Conservation (phyloP, 2,113 vertebrate genomes). For the Callopanchax toddi region DNA sequence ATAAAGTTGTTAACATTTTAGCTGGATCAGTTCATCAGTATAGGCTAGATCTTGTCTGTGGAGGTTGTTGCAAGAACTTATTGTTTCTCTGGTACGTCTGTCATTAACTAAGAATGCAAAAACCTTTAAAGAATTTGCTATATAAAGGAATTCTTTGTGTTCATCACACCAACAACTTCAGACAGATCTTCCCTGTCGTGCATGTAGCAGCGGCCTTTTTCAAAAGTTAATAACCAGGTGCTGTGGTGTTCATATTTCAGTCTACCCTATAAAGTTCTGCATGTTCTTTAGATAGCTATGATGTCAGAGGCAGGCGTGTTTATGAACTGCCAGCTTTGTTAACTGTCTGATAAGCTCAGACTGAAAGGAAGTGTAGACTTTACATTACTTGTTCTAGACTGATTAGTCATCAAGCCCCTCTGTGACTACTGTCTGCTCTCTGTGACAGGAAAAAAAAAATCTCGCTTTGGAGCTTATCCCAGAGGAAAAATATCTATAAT, state of each 20-base stretch:
- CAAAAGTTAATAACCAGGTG: slow-evolving; percentile 60
- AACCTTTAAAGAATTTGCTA: slow-evolving; percentile 13
- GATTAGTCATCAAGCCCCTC: slow-evolving; percentile 51
- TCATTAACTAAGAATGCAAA: slow-evolving; percentile 12
- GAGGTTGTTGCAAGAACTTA: neutral
- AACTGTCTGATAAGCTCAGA: slow-evolving; percentile 22
- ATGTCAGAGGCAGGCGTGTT: slow-evolving; percentile 44
- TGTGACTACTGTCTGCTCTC: slow-evolving; percentile 18
- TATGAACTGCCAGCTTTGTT: slow-evolving; percentile 50
- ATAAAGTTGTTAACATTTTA: slow-evolving; percentile 19
- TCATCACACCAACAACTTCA: neutral
- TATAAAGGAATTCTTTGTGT: slow-evolving; percentile 36
- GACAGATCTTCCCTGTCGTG: slow-evolving; percentile 15
- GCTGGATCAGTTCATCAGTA: neutral
- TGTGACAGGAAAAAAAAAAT: neutral
- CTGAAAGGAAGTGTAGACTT: slow-evolving; percentile 34
- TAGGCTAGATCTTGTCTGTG: slow-evolving; percentile 7
- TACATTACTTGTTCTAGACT: slow-evolving; percentile 34
- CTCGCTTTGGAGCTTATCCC: too few relatives aligned
- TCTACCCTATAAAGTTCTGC: slow-evolving; percentile 29
- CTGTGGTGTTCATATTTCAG: slow-evolving; percentile 25
- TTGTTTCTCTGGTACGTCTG: slow-evolving; percentile 1
- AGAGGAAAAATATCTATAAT: neutral
- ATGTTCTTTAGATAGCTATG: slow-evolving; percentile 29
- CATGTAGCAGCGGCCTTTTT: slow-evolving; percentile 14